These are phyloP conservation scores for Aphodius sticticus DNA, from an alignment of 2,888 invertebrate species.

Conservation along the genomic window DNA sequence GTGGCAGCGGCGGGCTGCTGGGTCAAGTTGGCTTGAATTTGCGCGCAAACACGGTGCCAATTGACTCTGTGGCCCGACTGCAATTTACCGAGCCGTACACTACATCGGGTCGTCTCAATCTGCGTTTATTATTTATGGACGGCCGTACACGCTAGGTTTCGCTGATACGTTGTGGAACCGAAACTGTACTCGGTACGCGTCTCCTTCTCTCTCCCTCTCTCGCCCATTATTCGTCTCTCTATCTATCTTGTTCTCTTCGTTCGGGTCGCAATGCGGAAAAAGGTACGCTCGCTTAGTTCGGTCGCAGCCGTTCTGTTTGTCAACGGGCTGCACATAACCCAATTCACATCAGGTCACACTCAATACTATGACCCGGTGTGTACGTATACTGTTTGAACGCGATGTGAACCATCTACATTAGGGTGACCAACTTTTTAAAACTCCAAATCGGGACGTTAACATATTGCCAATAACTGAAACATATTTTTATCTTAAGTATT, in stretches of 20 bases:
- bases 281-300: neutral
- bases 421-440: too few relatives aligned
- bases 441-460: too few relatives aligned
- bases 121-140: neutral
- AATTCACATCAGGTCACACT: neutral
- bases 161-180: neutral
- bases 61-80: neutral
- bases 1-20: neutral
- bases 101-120: slow-evolving; percentile 4
- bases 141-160: neutral
- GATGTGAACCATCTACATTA: neutral
- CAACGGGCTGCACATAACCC: neutral
- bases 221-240: neutral
- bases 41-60: neutral
- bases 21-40: neutral
- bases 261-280: slow-evolving; percentile 4
- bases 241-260: neutral
- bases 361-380: neutral
- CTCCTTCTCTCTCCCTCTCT: neutral
- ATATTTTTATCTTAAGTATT: too few relatives aligned
- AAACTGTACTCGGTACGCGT: neutral
- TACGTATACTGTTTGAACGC: neutral
- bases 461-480: too few relatives aligned
- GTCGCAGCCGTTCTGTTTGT: neutral
- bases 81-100: neutral